These are phyloP conservation scores for Erpornis zantholeuca DNA, from an alignment of 2,113 vertebrate genomes.

Conservation along the genomic window DNA sequence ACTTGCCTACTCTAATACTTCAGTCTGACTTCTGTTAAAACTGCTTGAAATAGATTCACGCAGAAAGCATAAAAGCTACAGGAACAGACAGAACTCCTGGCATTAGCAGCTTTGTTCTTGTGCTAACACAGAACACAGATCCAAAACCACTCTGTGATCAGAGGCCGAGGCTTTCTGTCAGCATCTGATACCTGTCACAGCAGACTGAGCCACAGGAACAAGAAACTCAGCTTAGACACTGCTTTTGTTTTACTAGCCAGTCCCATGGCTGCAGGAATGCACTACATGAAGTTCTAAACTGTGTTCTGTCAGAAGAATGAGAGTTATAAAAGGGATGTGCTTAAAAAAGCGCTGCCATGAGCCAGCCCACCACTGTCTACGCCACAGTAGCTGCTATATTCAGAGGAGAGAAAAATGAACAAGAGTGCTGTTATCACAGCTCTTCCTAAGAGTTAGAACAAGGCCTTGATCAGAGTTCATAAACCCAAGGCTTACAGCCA, in stretches of 20 bases:
- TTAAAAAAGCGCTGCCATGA: not conserved
- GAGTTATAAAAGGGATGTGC: not conserved
- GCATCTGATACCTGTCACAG: not conserved
- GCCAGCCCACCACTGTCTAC: not conserved
- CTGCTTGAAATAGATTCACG: not conserved
- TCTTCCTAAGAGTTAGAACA: not conserved
- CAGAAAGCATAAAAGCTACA: not conserved
- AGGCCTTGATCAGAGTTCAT: not conserved
- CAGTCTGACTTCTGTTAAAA: not conserved
- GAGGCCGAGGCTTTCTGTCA: not conserved
- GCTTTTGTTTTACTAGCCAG: not conserved
- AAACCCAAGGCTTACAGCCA: not conserved
- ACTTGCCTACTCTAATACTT: not conserved
- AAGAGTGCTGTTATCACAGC: not conserved
- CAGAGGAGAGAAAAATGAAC: not conserved
- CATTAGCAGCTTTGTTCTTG: not conserved
- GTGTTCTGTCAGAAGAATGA: not conserved
- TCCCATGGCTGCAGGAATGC: not conserved
- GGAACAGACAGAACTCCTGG: not conserved
- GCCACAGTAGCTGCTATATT: not conserved
- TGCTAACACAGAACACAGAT: not conserved
- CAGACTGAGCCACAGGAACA: not conserved
- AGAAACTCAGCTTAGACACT: not conserved
- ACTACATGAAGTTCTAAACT: not conserved
- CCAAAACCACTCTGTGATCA: not conserved